These are phyloP conservation scores for Ceratotherium simum DNA, from an alignment of 2,113 vertebrate species.

Conservation along the genomic window DNA sequence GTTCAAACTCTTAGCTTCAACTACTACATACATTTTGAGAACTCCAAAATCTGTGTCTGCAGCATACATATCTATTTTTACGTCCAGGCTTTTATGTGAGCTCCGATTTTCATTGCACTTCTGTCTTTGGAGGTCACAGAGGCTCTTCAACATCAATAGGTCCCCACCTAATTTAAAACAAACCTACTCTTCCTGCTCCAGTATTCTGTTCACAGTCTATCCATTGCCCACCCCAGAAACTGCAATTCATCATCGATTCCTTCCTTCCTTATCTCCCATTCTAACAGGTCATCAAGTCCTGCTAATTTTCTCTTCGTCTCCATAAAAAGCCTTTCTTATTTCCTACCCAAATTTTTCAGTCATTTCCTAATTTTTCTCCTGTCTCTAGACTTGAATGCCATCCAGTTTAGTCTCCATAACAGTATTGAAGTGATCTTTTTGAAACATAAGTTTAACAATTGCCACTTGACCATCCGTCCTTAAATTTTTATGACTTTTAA, in stretches of 20 bases:
- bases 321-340: background rate
- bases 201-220: background rate
- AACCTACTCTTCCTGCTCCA: background rate
- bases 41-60: background rate
- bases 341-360: background rate
- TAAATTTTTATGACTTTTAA: background rate
- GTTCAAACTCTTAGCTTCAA: background rate
- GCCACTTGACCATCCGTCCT: background rate
- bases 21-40: background rate
- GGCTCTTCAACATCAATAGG: background rate
- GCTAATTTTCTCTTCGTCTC: background rate
- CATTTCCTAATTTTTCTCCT: background rate
- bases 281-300: background rate
- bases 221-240: background rate
- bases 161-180: background rate
- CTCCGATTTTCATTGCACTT: background rate
- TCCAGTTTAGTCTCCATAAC: background rate
- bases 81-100: background rate
- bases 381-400: background rate
- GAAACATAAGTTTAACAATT: background rate
- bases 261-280: background rate
- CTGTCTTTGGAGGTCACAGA: background rate
- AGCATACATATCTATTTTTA: background rate
- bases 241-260: background rate
- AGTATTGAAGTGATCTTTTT: background rate